Evolutionary conservation across 2,797 vertebrate genomes (phyloP), one percentile per base, ranked within the genome.

Genomic region (Spea hammondii): DNA sequence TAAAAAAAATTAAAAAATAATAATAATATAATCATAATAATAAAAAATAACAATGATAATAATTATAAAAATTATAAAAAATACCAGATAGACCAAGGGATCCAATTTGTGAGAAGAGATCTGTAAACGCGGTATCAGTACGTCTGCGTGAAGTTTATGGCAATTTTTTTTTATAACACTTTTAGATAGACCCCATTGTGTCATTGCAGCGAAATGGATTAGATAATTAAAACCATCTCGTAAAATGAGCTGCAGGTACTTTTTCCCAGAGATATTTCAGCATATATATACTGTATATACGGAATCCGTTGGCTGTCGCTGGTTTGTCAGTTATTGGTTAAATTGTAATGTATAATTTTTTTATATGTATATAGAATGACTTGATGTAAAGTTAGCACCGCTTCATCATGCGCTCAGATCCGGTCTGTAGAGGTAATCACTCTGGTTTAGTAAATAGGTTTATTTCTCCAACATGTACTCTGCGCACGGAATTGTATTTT

Each of bases 141-240:
- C 50, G 65, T 44, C 72, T 74, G 57, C 50, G 5, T 57, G 53
- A 67, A 12, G 48, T 32, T 32, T 32, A 32, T 32, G 32, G 32
- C 32, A 32, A 32, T 32, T 32, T 32, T 32, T 32, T 32, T 32
- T 32, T 32, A 75, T 75, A 80, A 70, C 6, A 55, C 49, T 80
- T 70, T 65, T 73, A 75, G 70, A 75, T 64, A 75, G 72, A 75
- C 78, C 78, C 72, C 71, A 80, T 80, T 80, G 72, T 80, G 78
- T 79, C 78, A 79, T 53, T 60, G 12, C 5, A 32, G 59, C 49
- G 67, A 80, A 65, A 79, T 67, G 68, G 67, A 80, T 80, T 74
- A 70, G 78, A 50, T 80, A 76, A 80, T 80, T 80, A 80, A 64
- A 76, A 48, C 59, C 53, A 45, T 64, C 78, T 75, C 72, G 69